Conservation (phyloP, 2,797 vertebrate species). For the Myotis vivesi region DNA sequence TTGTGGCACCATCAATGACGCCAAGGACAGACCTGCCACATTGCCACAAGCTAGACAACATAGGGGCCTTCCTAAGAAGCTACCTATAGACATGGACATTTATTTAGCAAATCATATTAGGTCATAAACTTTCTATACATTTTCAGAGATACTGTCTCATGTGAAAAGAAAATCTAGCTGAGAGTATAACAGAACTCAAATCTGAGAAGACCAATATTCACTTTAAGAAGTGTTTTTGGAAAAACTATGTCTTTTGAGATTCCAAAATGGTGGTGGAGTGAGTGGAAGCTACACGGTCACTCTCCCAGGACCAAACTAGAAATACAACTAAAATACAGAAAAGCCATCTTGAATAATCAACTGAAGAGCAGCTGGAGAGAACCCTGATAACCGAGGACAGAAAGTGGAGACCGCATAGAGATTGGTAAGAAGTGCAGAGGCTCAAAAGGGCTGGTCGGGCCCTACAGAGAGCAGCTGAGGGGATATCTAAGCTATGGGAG, state of each 20-base stretch:
- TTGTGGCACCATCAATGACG: background rate
- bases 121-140: conserved; percentile 3
- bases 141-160: background rate
- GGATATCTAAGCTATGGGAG: no score
- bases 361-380: no score
- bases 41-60: background rate
- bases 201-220: conserved; percentile 16
- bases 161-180: background rate
- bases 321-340: no score
- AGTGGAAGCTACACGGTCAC: no score
- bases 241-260: background rate
- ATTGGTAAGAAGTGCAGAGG: no score
- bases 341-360: no score
- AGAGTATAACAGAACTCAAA: background rate
- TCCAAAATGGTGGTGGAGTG: no score
- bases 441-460: no score
- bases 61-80: background rate
- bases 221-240: background rate
- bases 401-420: no score
- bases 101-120: conserved; percentile 7
- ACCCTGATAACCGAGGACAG: no score
- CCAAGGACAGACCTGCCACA: conserved; percentile 24
- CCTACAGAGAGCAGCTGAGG: no score
- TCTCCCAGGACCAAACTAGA: no score
- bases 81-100: background rate